Base-by-base conservation (phyloP, 2,797 vertebrate genomes). In the Danio tinwini region DNA sequence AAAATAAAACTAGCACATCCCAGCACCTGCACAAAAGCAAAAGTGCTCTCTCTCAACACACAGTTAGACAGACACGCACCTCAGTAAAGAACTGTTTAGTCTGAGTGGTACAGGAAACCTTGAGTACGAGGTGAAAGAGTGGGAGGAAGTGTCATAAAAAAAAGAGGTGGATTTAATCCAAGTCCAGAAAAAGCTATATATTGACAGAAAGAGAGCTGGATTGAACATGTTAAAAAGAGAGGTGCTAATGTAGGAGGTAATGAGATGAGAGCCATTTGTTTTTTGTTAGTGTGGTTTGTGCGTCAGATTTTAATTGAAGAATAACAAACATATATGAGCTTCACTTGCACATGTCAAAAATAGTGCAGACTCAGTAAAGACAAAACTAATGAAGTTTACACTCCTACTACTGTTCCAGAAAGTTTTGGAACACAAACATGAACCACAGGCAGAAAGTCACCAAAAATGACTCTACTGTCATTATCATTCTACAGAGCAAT, bases 281-380 rank as follows among this genome's bases (percentile, higher is more conserved):
- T 82, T 70, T 12, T 81, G 47, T 62, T 42, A 37, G 47, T 75
- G 16, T 62, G 16, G 55, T 50, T 70, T 37, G 8, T 40, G n/a
- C 50, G 61, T 81, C 78, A 58, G 80, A 64, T 64, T 88, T 90
- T 92, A 93, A 93, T 93, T 92, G 91, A 93, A 94, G 87, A 93
- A 93, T 85, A 93, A 93, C 91, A 93, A 80, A 81, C 84, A 86
- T 90, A 92, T 90, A 92, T 84, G 11, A 17, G 88, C 88, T 87
- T 85, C 86, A 85, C 84, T 50, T 8, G 74, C 84, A 91, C 86
- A 81, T 78, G 49, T 93, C 49, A 4, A 3, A 64, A 21, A 73
- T 91, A 90, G 88, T 91, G 93, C 92, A 92, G 90, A 93, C 88
- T 91, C 88, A 87, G 89, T 40, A 56, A 17, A 47, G 13, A 65